These are phyloP conservation scores for Eulithis prunata DNA, from an alignment of 2,888 invertebrate genomes.

Conservation along the genomic window DNA sequence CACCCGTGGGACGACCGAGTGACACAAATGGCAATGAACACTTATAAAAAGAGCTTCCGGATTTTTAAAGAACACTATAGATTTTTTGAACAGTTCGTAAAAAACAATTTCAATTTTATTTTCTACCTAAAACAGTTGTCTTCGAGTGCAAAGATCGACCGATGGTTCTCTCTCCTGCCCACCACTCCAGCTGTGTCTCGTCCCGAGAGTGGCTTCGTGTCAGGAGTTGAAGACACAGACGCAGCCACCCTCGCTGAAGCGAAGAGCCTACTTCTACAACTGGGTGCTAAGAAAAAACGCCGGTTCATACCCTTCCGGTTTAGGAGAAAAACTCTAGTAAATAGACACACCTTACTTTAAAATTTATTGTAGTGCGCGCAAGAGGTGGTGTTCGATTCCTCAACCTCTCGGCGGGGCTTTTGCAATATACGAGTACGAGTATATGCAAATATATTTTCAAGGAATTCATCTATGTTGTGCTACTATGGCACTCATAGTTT, in stretches of 20 bases:
- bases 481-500: too few relatives aligned
- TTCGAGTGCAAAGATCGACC: slow-evolving; percentile 90
- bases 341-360: slow-evolving; percentile 71
- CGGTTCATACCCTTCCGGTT: slow-evolving; percentile 88
- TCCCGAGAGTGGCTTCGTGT: slow-evolving; percentile 91
- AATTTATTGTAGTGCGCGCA: not conserved
- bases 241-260: slow-evolving; percentile 87
- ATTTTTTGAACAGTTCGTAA: too few relatives aligned
- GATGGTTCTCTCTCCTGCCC: slow-evolving; percentile 91
- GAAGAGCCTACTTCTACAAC: slow-evolving; percentile 86
- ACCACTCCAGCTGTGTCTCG: slow-evolving; percentile 86
- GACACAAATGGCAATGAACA: too few relatives aligned
- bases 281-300: slow-evolving; percentile 88
- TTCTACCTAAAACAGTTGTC: slow-evolving; percentile 84
- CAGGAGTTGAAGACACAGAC: slow-evolving; percentile 85
- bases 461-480: too few relatives aligned
- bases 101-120: slow-evolving; percentile 21
- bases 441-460: too few relatives aligned
- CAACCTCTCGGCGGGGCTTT: too few relatives aligned
- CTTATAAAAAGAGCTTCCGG: too few relatives aligned
- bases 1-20: too few relatives aligned
- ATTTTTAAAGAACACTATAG: too few relatives aligned
- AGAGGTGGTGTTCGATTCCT: too few relatives aligned
- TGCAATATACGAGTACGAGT: too few relatives aligned
- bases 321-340: slow-evolving; percentile 88